Conservation (phyloP, 2,797 vertebrate genomes). For the Alca torda region DNA sequence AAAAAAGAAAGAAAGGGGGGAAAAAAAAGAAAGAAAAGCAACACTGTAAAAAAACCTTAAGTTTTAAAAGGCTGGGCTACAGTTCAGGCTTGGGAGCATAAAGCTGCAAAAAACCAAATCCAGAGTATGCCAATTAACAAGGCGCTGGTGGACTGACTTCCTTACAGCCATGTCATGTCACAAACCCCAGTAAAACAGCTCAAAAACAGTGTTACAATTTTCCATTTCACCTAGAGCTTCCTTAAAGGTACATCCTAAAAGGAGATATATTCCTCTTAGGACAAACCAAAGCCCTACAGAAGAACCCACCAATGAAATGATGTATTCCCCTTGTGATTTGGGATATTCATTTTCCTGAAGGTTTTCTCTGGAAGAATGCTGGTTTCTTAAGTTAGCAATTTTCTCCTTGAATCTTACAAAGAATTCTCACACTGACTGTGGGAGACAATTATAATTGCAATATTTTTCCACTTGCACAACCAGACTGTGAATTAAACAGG, state of each 20-base stretch:
- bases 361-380: background rate
- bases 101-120: background rate
- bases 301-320: background rate
- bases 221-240: background rate
- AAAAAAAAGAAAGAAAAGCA: background rate
- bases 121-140: background rate
- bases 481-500: background rate
- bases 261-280: background rate
- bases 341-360: background rate
- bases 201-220: background rate
- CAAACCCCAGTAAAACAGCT: background rate
- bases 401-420: background rate
- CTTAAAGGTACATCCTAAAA: background rate
- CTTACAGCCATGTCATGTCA: background rate
- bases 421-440: background rate
- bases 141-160: background rate
- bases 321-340: background rate
- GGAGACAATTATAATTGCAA: background rate
- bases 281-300: background rate
- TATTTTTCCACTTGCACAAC: constrained; percentile 16
- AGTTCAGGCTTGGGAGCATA: background rate
- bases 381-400: background rate
- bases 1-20: background rate
- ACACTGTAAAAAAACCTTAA: background rate
- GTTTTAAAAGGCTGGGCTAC: background rate